phyloP scores from a whole-genome alignment of 1,140 invertebrate genomes.

The Anadara kagoshimensis region DNA sequence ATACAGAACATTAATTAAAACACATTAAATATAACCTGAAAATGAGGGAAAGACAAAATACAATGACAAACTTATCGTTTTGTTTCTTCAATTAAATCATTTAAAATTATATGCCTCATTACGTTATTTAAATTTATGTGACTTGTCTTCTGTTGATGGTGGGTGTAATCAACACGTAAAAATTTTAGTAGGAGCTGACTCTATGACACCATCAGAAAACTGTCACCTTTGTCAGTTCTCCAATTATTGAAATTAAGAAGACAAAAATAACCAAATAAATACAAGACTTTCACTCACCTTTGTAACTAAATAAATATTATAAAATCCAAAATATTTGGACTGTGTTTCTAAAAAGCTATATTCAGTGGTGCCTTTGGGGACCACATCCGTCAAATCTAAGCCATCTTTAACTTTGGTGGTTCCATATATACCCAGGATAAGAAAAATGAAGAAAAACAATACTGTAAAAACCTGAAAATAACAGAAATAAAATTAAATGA shows the following conservation, averaged over 20 bases:
- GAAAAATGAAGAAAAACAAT: slow-evolving; percentile 78
- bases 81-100: too few relatives aligned
- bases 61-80: neutral
- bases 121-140: too few relatives aligned
- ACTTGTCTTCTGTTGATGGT: too few relatives aligned
- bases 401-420: slow-evolving; percentile 82
- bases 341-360: slow-evolving; percentile 94
- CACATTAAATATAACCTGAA: neutral
- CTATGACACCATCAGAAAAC: too few relatives aligned
- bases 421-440: slow-evolving; percentile 82
- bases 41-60: neutral
- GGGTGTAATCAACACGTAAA: too few relatives aligned
- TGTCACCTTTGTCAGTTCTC: too few relatives aligned
- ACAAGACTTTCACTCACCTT: slow-evolving; percentile 73
- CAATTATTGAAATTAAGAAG: too few relatives aligned
- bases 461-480: slow-evolving; percentile 78
- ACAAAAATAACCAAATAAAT: neutral
- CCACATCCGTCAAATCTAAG: slow-evolving; percentile 92
- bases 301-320: slow-evolving; percentile 97
- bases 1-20: slow-evolving; percentile 11
- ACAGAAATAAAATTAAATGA: neutral
- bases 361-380: slow-evolving; percentile 94
- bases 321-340: slow-evolving; percentile 96
- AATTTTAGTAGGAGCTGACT: too few relatives aligned
- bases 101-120: too few relatives aligned